A percentile compares a stretch with the other conserved stretches of the same genome.
Conservation (phyloP, 2,113 vertebrate species). For the Opisthocomus hoazin region DNA sequence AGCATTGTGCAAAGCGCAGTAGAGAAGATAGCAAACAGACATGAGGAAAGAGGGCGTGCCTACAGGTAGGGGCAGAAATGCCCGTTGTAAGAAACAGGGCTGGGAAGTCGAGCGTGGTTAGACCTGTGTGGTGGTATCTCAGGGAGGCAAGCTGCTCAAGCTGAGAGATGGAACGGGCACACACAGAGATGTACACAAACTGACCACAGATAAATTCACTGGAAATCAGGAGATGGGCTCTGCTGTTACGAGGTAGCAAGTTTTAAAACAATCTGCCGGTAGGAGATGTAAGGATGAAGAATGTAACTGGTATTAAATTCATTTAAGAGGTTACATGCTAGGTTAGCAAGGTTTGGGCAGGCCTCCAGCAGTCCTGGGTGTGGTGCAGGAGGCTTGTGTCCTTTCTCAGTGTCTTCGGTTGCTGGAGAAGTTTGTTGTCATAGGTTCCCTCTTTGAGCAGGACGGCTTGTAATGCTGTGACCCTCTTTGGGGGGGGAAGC, state of each 20-base stretch:
- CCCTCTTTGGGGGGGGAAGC: background rate
- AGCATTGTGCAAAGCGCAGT: background rate
- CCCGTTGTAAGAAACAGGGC: background rate
- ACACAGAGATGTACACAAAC: rapidly evolving
- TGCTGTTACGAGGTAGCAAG: background rate
- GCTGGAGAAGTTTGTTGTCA: background rate
- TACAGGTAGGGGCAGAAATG: background rate
- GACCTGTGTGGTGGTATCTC: background rate
- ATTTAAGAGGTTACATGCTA: rapidly evolving
- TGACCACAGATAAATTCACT: background rate
- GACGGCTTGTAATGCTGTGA: background rate
- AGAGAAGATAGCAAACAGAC: background rate
- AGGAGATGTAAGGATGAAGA: background rate
- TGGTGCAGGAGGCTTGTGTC: background rate
- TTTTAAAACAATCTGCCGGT: background rate
- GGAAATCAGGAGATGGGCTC: background rate
- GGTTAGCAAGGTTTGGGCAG: background rate
- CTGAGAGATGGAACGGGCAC: background rate
- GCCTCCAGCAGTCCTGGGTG: background rate
- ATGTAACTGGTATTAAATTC: rapidly evolving
- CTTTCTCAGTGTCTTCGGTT: background rate
- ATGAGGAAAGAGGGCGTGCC: background rate
- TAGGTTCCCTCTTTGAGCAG: background rate
- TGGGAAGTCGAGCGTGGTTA: background rate
- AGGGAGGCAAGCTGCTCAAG: background rate